Base-by-base conservation (phyloP, 2,888 invertebrate genomes). In the Bombylius discolor region DNA sequence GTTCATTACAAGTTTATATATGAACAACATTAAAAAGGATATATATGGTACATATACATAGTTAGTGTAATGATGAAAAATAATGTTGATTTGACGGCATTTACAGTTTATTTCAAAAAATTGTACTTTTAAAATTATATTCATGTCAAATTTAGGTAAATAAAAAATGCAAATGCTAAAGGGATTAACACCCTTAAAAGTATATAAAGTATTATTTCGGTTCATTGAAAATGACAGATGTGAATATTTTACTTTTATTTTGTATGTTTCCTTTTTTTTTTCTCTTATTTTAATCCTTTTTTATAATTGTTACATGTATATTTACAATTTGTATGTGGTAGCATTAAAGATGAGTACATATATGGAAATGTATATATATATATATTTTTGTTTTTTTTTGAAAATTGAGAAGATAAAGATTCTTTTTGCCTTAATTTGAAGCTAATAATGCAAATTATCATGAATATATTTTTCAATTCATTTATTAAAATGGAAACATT, bases 121-220 rank as follows among this genome's bases (percentile, higher is more conserved):
- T 36, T 46, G 11, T 32, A 12, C 9, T 45, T 51, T 42, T 42
- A 1, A 11, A 42, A 11, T 7, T 47, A 49, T 50, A 51, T 50
- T 46, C 50, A 23, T 23, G 46, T 13, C 34, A 23, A 32, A 23
- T 45, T 34, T 46, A 34, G 46, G 55, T 36, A 55, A 55, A 55
- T 55, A 55, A 55, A 55, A 55, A 8, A 55, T 55, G 55, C 51
- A 55, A 55, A 55, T 55, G 39, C 39, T 55, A 55, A 55, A 47
- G 51, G 51, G 55, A 55, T 55, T 55, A 55, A 51, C 55, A 44
- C 51, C 55, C 55, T 47, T 54, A 50, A 46, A 46, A 23, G 23
- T 46, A 23, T 7, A 42, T 11, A 11, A 42, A 11, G 11, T 42
- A 11, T 34, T 47, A 50, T 36, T 50, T 50, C 54, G 14, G 55